phyloP scores from a whole-genome alignment of 2,888 invertebrate species.

The Graphium colonna region DNA sequence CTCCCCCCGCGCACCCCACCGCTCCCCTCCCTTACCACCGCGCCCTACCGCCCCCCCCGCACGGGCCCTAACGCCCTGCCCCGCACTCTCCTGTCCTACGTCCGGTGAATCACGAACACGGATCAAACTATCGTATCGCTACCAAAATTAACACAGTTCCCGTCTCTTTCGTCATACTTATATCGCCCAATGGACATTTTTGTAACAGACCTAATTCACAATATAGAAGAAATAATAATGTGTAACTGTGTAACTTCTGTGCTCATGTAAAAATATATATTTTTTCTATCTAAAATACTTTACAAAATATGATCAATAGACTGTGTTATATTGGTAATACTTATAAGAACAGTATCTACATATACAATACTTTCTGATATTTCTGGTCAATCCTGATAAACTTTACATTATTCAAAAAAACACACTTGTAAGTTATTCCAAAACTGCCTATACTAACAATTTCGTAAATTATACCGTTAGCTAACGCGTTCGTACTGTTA shows the following conservation, averaged over 20 bases:
- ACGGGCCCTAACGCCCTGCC: constrained; percentile 26
- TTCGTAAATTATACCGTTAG: constrained; percentile 6
- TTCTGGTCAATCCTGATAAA: too few species aligned
- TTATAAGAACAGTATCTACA: too few species aligned
- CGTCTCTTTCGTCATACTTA: constrained; percentile 30
- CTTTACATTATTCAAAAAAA: too few species aligned
- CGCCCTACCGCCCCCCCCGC: constrained; percentile 50
- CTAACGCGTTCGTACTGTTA: not conserved
- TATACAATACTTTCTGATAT: too few species aligned
- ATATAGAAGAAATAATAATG: too few species aligned
- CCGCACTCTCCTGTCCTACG: constrained; percentile 65
- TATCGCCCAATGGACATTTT: constrained; percentile 28
- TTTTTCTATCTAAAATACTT: too few species aligned
- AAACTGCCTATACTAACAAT: constrained; percentile 2
- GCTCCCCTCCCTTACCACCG: constrained; percentile 43
- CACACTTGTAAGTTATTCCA: too few species aligned
- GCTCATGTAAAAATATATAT: too few species aligned
- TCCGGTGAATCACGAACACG: constrained; percentile 63
- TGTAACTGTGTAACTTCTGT: too few species aligned
- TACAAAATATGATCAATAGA: too few species aligned
- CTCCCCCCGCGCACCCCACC: constrained; percentile 55
- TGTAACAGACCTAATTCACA: too few species aligned
- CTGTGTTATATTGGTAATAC: too few species aligned
- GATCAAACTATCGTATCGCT: constrained; percentile 30
- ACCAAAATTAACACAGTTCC: constrained; percentile 37